A percentile compares a stretch with the other conserved stretches of the same genome.
Conservation (phyloP, 2,797 vertebrate species). For the Manis javanica region DNA sequence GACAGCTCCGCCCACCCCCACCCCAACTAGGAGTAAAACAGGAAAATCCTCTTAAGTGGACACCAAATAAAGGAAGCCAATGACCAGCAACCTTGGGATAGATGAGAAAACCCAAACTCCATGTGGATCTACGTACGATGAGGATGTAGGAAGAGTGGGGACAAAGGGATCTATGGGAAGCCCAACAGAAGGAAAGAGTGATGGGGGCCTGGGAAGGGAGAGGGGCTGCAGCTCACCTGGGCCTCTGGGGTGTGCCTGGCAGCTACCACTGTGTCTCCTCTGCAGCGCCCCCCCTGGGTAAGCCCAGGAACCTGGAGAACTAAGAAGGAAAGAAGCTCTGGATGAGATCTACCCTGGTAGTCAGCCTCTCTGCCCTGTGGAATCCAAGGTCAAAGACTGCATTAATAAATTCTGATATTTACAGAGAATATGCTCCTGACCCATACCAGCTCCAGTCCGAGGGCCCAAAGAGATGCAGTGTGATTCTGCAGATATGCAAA, state of each 20-base stretch:
- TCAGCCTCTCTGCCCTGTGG: not conserved
- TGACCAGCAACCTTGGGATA: not conserved
- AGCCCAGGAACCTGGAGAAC: too few species aligned
- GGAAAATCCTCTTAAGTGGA: not conserved
- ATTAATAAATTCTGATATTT: not conserved
- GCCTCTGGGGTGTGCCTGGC: too few species aligned
- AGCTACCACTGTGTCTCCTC: too few species aligned
- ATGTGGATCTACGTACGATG: not conserved
- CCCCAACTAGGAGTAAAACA: not conserved
- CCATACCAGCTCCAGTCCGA: not conserved
- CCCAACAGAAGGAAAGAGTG: not conserved
- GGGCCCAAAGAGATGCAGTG: not conserved
- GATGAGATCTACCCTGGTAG: not conserved
- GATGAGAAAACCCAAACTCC: not conserved
- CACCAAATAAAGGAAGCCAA: not conserved
- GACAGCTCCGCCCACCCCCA: not conserved
- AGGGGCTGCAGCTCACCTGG: not conserved
- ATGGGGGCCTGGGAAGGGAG: too few species aligned
- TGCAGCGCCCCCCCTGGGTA: too few species aligned
- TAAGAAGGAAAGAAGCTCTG: not conserved
- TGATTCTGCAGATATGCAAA: not conserved
- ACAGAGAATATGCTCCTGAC: not conserved
- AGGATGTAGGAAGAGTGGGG: not conserved
- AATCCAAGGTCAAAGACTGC: not conserved
- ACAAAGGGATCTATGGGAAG: not conserved